phyloP scores from a whole-genome alignment of 2,888 invertebrate species.

The Drosophila testacea region DNA sequence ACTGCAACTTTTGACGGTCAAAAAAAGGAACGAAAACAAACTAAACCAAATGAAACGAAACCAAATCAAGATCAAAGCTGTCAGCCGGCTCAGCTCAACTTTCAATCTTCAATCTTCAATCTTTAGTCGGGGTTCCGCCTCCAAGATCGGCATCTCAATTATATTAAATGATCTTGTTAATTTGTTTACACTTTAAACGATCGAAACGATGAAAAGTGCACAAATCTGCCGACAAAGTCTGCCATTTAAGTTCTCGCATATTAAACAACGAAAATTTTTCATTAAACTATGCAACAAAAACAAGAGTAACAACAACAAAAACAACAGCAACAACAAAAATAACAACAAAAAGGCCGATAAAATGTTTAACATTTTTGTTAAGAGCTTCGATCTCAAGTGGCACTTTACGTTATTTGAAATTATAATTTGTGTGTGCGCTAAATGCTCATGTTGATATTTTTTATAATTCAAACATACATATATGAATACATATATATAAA shows the following conservation, averaged over 20 bases:
- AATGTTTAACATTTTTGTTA: slow-evolving; percentile 72
- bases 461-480: slow-evolving; percentile 30
- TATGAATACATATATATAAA: slow-evolving; percentile 17
- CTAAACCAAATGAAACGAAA: slow-evolving; percentile 11
- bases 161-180: slow-evolving; percentile 78
- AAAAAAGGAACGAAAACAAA: slow-evolving; percentile 5
- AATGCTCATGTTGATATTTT: slow-evolving; percentile 65
- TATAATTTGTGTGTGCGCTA: slow-evolving; percentile 77
- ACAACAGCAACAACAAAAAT: slow-evolving; percentile 36
- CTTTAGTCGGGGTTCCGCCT: slow-evolving; percentile 60
- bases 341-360: slow-evolving; percentile 58
- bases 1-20: slow-evolving; percentile 41
- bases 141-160: slow-evolving; percentile 70
- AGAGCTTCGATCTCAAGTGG: slow-evolving; percentile 69
- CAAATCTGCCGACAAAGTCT: slow-evolving; percentile 69
- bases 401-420: slow-evolving; percentile 77
- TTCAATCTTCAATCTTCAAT: slow-evolving; percentile 42
- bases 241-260: slow-evolving; percentile 65
- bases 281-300: slow-evolving; percentile 39
- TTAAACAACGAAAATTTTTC: slow-evolving; percentile 58
- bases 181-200: slow-evolving; percentile 69
- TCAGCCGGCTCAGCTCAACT: slow-evolving; percentile 24
- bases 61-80: slow-evolving; percentile 54
- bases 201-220: slow-evolving; percentile 53
- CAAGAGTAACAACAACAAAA: slow-evolving; percentile 32